These are phyloP conservation scores for Cervus canadensis DNA, from an alignment of 2,113 vertebrate species.

Conservation along the genomic window DNA sequence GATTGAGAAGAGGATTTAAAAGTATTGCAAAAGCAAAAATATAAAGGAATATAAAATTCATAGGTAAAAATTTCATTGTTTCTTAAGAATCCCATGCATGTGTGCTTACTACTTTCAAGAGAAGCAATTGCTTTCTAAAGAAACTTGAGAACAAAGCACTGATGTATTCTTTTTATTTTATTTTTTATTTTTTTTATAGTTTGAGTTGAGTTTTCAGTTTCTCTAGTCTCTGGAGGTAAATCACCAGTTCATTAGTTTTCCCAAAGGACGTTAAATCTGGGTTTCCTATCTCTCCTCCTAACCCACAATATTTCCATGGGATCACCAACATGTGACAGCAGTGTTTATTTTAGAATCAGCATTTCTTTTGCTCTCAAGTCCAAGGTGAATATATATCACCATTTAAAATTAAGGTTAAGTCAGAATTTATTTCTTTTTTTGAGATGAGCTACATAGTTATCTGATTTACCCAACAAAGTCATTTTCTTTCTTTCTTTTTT, in stretches of 20 bases:
- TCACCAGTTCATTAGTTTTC: constrained; percentile 2
- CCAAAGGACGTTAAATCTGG: neutral
- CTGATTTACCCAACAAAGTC: neutral
- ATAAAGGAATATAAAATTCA: neutral
- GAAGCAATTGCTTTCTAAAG: neutral
- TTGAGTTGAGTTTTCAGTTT: constrained; percentile 10
- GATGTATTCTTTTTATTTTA: neutral
- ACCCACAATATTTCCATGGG: neutral
- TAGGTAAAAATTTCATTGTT: neutral
- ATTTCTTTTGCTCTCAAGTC: constrained; percentile 14
- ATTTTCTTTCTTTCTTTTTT: neutral
- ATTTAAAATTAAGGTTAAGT: constrained; percentile 29
- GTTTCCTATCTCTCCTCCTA: neutral
- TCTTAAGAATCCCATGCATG: neutral
- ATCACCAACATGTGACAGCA: neutral
- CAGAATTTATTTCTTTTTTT: neutral
- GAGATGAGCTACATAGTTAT: neutral
- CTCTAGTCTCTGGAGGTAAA: constrained; percentile 16
- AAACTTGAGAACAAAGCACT: neutral
- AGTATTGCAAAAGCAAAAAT: neutral
- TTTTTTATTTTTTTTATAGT: neutral
- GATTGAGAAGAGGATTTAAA: neutral
- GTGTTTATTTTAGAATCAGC: neutral
- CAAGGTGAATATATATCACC: neutral
- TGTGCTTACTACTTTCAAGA: neutral